Evolutionary conservation across 1,140 invertebrate genomes (phyloP).

Genomic region (Dinothrombium tinctorium): DNA sequence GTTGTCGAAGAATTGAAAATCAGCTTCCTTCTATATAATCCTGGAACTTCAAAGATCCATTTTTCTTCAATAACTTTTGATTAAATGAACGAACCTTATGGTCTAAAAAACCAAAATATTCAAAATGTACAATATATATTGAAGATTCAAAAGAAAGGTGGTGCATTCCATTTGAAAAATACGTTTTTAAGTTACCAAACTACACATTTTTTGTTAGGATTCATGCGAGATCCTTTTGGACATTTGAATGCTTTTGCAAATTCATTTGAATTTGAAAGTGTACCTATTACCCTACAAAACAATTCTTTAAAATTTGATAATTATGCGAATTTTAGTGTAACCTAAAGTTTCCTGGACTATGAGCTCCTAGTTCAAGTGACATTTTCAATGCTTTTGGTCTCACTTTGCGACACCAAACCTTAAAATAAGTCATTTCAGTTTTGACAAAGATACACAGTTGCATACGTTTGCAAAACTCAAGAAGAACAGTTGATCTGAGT

Average conservation of each 20-base stretch:
- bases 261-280: conserved; percentile 62
- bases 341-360: conserved; percentile 3
- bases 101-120: no score
- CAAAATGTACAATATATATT: no score
- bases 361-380: background rate
- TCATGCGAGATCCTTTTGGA: conserved; percentile 55
- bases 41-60: no score
- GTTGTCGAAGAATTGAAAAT: no score
- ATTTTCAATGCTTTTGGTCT: conserved; percentile 1
- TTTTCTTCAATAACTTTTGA: no score
- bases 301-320: background rate
- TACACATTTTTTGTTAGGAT: conserved; percentile 66
- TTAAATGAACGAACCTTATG: no score
- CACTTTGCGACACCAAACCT: conserved; percentile 2
- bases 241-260: conserved; percentile 49
- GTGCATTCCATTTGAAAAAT: no score
- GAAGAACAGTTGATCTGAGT: conserved; percentile 56
- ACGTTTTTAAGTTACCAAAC: conserved; percentile 55
- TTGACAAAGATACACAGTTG: background rate
- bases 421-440: conserved; percentile 1
- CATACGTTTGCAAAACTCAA: conserved; percentile 44
- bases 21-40: no score
- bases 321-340: background rate
- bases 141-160: no score
- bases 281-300: background rate